Conservation (phyloP, 2,888 invertebrate species). For the Polyploca ridens region DNA sequence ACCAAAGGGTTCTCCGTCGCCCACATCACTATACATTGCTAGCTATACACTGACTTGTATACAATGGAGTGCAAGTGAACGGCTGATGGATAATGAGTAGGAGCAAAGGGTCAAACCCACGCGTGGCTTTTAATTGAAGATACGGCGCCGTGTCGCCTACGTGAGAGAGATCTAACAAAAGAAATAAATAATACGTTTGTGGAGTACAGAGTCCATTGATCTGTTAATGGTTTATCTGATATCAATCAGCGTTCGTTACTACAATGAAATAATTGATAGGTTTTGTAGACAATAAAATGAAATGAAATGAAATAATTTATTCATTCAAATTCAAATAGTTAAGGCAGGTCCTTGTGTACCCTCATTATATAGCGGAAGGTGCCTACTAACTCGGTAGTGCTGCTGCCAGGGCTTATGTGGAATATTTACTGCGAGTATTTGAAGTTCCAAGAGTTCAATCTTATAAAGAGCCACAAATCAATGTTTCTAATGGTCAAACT, state of each 20-base stretch:
- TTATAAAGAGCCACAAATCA: too few species aligned
- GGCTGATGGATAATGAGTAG: slow-evolving; percentile 23
- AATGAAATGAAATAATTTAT: too few species aligned
- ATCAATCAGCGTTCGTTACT: slow-evolving; percentile 9
- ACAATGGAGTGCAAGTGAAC: slow-evolving; percentile 18
- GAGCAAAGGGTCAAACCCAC: slow-evolving; percentile 50
- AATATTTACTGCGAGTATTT: too few species aligned
- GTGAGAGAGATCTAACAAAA: slow-evolving; percentile 11
- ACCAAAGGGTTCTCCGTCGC: neutral
- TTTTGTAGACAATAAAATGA: too few species aligned
- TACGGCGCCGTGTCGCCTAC: slow-evolving; percentile 57
- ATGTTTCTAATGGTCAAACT: too few species aligned
- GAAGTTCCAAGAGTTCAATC: too few species aligned
- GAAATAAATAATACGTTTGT: neutral
- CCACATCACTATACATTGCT: slow-evolving; percentile 21
- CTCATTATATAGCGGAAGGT: too few species aligned
- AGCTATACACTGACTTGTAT: slow-evolving; percentile 23
- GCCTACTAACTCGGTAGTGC: too few species aligned
- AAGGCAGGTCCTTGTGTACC: too few species aligned
- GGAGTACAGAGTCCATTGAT: neutral
- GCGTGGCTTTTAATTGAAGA: slow-evolving; percentile 37
- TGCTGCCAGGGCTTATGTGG: too few species aligned
- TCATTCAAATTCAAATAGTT: too few species aligned
- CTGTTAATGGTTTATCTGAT: slow-evolving; percentile 3
- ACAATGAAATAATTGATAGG: slow-evolving; percentile 10